Evolutionary conservation across 2,113 vertebrate species (phyloP).

Genomic region (Mixornis gularis): DNA sequence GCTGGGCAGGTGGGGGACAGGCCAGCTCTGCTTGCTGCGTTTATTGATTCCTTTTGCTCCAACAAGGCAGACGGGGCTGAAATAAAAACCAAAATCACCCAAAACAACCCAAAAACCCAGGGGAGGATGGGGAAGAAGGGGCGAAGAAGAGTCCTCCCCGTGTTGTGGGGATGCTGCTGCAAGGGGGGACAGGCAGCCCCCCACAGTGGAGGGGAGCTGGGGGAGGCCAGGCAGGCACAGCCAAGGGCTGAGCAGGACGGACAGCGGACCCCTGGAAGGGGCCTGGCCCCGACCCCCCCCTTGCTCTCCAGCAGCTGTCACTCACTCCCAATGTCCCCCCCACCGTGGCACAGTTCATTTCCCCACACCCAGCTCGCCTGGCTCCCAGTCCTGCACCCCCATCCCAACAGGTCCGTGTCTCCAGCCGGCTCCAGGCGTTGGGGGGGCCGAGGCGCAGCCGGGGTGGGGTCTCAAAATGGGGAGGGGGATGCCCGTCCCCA

Average conservation of each 20-base stretch:
- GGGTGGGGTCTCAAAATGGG: background rate
- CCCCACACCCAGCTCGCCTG: background rate
- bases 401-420: background rate
- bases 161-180: background rate
- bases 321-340: background rate
- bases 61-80: constrained; percentile 22
- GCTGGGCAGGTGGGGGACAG: background rate
- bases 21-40: background rate
- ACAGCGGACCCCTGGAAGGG: rapidly evolving
- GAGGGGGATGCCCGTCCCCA: no score
- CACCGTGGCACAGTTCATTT: background rate
- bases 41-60: constrained; percentile 55
- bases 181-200: background rate
- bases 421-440: background rate
- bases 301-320: background rate
- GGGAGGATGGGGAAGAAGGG: background rate
- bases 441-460: background rate
- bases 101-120: background rate
- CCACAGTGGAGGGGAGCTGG: background rate
- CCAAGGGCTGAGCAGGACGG: background rate
- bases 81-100: constrained; percentile 34
- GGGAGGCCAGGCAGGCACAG: background rate
- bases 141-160: background rate
- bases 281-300: background rate
- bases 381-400: constrained; percentile 38